phyloP scores from a whole-genome alignment of 2,113 vertebrate genomes.

The Ctenomys sociabilis region DNA sequence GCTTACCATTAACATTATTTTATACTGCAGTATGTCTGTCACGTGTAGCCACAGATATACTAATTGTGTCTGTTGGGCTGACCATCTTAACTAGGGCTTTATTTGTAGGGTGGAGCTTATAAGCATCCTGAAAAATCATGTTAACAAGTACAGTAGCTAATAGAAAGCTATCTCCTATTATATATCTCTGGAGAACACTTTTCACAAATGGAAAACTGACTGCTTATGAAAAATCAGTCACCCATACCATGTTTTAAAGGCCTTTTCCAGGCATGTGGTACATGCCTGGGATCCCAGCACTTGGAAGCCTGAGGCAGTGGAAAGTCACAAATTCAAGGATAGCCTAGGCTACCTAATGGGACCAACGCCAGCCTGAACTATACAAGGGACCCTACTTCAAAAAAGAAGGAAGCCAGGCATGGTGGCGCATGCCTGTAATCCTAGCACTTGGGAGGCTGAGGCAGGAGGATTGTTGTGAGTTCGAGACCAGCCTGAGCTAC shows the following conservation, averaged over 20 bases:
- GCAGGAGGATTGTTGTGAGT: no score
- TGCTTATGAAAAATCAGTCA: background rate
- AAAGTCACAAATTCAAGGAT: background rate
- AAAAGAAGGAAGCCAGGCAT: no score
- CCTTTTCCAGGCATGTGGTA: background rate
- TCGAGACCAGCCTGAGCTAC: no score
- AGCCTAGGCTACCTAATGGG: background rate
- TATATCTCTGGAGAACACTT: background rate
- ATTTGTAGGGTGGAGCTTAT: background rate
- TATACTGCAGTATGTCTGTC: background rate
- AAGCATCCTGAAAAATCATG: background rate
- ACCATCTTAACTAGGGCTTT: background rate
- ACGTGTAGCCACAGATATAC: background rate
- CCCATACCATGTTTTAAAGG: background rate
- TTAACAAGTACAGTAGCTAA: background rate
- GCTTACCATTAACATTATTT: background rate
- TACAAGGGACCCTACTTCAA: background rate
- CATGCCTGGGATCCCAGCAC: background rate
- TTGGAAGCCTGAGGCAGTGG: background rate
- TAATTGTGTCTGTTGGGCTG: background rate
- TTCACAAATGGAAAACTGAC: background rate
- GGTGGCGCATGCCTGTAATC: no score
- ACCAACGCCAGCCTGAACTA: background rate
- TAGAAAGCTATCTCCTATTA: background rate
- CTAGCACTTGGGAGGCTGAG: no score